A percentile compares a stretch with the other conserved stretches of the same genome.
Conservation (phyloP, 2,888 invertebrate species). For the Augiades crinisus region DNA sequence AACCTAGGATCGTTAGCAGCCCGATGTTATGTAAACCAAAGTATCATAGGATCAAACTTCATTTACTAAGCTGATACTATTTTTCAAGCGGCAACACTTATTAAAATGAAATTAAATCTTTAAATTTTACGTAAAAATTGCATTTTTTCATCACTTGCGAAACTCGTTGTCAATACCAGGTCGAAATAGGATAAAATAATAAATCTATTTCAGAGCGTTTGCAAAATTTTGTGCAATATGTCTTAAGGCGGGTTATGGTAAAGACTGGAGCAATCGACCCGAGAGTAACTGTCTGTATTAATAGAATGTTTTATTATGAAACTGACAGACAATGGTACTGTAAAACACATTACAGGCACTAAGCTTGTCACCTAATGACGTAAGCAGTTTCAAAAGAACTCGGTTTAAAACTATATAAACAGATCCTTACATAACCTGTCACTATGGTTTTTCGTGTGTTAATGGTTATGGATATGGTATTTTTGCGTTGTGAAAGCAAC, state of each 20-base stretch:
- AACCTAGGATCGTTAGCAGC: too few relatives aligned
- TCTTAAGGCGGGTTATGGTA: background rate
- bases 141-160: background rate
- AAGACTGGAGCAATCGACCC: background rate
- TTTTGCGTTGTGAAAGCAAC: background rate
- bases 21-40: too few relatives aligned
- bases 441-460: background rate
- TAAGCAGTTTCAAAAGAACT: conserved; percentile 11
- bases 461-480: too few relatives aligned
- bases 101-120: background rate
- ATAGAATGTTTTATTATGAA: conserved; percentile 17
- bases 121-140: background rate
- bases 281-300: conserved; percentile 4
- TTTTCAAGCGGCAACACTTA: background rate
- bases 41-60: too few relatives aligned
- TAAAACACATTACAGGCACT: background rate
- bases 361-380: conserved; percentile 14
- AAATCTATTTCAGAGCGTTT: background rate
- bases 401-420: background rate
- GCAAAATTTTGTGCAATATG: conserved; percentile 6
- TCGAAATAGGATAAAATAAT: background rate
- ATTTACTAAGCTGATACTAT: too few relatives aligned
- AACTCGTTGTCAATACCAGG: background rate
- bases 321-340: conserved; percentile 8
- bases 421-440: background rate